Conservation (phyloP, 2,888 invertebrate genomes). For the Zelleria hepariella region DNA sequence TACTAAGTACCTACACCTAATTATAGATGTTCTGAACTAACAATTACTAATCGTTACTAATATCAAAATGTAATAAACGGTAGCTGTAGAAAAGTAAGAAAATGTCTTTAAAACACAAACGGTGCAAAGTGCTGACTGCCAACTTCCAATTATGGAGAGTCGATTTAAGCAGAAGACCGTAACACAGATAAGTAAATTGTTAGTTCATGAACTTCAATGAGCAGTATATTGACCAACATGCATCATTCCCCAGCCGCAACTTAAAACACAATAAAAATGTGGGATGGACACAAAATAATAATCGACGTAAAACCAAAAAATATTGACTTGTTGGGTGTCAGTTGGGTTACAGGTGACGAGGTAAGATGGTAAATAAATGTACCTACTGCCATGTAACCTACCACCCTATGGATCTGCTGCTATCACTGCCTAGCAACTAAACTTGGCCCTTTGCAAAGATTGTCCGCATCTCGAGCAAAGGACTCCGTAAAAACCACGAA, state of each 20-base stretch:
- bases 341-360: constrained; percentile 45
- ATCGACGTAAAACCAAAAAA: constrained; percentile 33
- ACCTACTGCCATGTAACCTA: constrained; percentile 19
- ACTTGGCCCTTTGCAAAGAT: not conserved
- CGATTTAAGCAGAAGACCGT: too few relatives aligned
- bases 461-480: constrained; percentile 1
- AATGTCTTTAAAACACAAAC: too few relatives aligned
- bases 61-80: too few relatives aligned
- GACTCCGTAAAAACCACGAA: not conserved
- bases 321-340: constrained; percentile 38
- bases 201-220: not conserved
- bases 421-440: not conserved
- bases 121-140: too few relatives aligned
- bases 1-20: not conserved
- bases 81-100: too few relatives aligned
- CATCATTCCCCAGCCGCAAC: constrained; percentile 71
- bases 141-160: too few relatives aligned
- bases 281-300: constrained; percentile 59
- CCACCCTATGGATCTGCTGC: constrained; percentile 14
- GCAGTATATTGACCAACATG: constrained; percentile 39
- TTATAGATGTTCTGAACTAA: too few relatives aligned
- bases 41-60: too few relatives aligned
- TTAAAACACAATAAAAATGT: constrained; percentile 52
- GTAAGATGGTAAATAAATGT: constrained; percentile 8
- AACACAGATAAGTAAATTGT: not conserved